These are phyloP conservation scores for Hippolais icterina DNA, from an alignment of 2,113 vertebrate genomes.

Conservation along the genomic window DNA sequence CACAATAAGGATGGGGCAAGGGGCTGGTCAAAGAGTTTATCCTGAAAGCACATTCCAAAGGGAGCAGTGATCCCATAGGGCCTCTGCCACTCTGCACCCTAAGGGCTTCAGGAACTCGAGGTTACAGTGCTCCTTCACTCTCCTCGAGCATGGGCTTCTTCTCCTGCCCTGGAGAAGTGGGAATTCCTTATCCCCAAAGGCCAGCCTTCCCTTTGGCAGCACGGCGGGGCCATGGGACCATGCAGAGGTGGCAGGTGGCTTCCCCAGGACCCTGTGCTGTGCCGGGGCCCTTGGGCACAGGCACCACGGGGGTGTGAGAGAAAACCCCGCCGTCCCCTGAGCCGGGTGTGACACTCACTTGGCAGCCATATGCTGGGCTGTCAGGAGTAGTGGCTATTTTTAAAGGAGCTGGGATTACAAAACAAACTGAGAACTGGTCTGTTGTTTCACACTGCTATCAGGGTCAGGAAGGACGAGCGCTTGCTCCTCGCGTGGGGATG, in stretches of 20 bases:
- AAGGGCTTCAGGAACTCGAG: accelerated
- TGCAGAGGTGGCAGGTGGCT: not conserved
- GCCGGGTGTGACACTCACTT: accelerated
- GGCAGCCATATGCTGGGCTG: not conserved
- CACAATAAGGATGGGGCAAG: accelerated
- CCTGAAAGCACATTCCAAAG: not conserved
- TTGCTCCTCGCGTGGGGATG: not conserved
- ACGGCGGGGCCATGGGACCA: accelerated
- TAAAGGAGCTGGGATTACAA: not conserved
- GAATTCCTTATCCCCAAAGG: not conserved
- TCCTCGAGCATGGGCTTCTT: accelerated
- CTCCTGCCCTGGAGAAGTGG: accelerated
- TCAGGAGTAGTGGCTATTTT: not conserved
- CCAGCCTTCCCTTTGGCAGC: not conserved
- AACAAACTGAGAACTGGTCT: not conserved
- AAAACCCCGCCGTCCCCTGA: not conserved
- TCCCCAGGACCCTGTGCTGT: not conserved
- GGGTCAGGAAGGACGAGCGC: not conserved
- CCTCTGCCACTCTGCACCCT: not conserved
- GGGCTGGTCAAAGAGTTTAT: accelerated
- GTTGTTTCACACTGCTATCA: not conserved
- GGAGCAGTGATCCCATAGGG: accelerated
- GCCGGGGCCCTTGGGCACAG: not conserved
- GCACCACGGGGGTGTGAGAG: accelerated
- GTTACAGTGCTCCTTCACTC: not conserved